These are phyloP conservation scores for Nanger granti DNA, from an alignment of 2,113 vertebrate genomes.

Conservation along the genomic window DNA sequence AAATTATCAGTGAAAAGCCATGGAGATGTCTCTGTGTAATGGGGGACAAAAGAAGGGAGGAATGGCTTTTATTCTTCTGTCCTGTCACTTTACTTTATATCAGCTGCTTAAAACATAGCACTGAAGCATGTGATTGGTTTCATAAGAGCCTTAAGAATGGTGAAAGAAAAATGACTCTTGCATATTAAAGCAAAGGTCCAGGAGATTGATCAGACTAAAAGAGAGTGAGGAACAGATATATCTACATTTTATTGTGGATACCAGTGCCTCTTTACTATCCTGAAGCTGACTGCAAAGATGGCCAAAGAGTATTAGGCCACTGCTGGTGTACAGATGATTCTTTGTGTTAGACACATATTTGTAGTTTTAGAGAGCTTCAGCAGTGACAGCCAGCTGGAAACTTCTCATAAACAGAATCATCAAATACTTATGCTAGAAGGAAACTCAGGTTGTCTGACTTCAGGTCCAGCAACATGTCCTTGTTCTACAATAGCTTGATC, in stretches of 20 bases:
- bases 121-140: slow-evolving; percentile 55
- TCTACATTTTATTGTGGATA: neutral
- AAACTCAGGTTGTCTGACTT: neutral
- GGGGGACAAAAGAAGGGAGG: slow-evolving; percentile 50
- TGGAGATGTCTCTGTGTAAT: slow-evolving; percentile 57
- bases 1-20: slow-evolving; percentile 73
- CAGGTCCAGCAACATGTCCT: neutral
- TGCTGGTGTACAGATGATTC: neutral
- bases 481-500: neutral
- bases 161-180: slow-evolving; percentile 29
- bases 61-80: slow-evolving; percentile 70
- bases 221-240: neutral
- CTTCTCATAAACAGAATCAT: neutral
- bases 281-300: neutral
- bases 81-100: slow-evolving; percentile 75
- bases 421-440: neutral
- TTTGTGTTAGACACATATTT: neutral
- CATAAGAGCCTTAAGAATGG: slow-evolving; percentile 51
- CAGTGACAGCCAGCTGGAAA: neutral
- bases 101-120: slow-evolving; percentile 55
- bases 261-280: neutral
- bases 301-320: too few species aligned
- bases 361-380: neutral
- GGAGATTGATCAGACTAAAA: neutral
- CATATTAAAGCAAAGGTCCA: neutral